Conservation (phyloP, 2,797 vertebrate species). For the Pyrrhura leucotis region DNA sequence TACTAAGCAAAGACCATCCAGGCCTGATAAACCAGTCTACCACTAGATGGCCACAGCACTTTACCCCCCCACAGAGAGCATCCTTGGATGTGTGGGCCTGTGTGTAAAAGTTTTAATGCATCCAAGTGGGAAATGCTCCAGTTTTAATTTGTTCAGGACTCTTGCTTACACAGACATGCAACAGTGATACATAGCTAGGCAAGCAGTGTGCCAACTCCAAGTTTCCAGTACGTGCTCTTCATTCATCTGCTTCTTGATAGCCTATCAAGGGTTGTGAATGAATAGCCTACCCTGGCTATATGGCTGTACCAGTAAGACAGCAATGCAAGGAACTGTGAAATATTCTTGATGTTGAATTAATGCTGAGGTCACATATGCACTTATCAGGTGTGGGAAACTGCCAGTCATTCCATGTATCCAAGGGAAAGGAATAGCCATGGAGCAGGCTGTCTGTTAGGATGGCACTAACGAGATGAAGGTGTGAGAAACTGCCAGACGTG, state of each 20-base stretch:
- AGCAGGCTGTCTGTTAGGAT: neutral
- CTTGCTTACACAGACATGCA: neutral
- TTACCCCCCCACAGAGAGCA: neutral
- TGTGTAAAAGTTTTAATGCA: neutral
- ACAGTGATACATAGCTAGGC: no score
- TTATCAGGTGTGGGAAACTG: neutral
- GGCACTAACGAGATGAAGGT: neutral
- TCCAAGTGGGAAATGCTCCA: neutral
- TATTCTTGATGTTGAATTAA: neutral
- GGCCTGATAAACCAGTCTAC: neutral
- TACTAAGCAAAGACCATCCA: neutral
- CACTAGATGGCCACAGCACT: neutral
- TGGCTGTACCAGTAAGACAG: neutral
- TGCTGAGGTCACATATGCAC: neutral
- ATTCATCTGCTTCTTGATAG: neutral
- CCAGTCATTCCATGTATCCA: neutral
- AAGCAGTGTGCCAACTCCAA: neutral
- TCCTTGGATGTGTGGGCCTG: accelerated
- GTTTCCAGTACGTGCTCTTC: accelerated
- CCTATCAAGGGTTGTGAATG: neutral
- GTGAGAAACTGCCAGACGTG: neutral
- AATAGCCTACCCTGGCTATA: neutral
- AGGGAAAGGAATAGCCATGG: neutral
- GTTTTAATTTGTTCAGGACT: neutral
- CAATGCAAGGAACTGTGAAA: neutral